Evolutionary conservation across 2,113 vertebrate species (phyloP), one percentile per base, ranked within the genome.

Genomic region (Sebastes schlegelii): DNA sequence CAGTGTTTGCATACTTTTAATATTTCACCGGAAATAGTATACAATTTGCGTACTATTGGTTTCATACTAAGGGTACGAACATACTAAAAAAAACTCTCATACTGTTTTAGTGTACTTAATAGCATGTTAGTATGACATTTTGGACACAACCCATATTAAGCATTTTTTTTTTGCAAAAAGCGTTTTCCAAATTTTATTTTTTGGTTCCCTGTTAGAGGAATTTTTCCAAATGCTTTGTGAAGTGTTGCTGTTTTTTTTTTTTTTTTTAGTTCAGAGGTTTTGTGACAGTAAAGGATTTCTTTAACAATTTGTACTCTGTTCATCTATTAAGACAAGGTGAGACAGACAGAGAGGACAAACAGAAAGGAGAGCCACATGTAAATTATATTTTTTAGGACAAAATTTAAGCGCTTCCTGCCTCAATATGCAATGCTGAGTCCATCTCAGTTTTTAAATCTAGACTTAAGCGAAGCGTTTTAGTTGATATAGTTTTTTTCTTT

Each of bases 161-260:
- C 0, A 6, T 80, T 84, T 60, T 17, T 73, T 84, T 77, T 26
- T 45, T 1, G 34, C 17, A 17, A 45, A 17, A 62, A 21, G 11
- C 8, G 10, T 51, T 14, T 60, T 57, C 26, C 43, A 14, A 43
- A 54, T 0, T 0, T 12, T 13, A 13, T 66, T 60, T 54, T 12
- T 63, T 14, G 21, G 8, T 87, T 87, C 66, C 64, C 26, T 63
- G 61, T 70, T 61, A 66, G 40, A 34, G 34, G 34, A 34, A 34
- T 34, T 43, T 78, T 26, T 6, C 8, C 2, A 13, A 51, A 48
- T 48, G 17, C 17, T 60, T 16, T 12, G 8, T 34, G 34, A 48
- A 26, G 21, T 49, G 46, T 8, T 23, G 1, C n/a, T 54, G 51
- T 17, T 4, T 5, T 5, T 19, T 26, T 21, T 21, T 45, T 16